These are phyloP conservation scores for Pogonomyrmex barbatus DNA, from an alignment of 1,140 invertebrate species.

Conservation along the genomic window DNA sequence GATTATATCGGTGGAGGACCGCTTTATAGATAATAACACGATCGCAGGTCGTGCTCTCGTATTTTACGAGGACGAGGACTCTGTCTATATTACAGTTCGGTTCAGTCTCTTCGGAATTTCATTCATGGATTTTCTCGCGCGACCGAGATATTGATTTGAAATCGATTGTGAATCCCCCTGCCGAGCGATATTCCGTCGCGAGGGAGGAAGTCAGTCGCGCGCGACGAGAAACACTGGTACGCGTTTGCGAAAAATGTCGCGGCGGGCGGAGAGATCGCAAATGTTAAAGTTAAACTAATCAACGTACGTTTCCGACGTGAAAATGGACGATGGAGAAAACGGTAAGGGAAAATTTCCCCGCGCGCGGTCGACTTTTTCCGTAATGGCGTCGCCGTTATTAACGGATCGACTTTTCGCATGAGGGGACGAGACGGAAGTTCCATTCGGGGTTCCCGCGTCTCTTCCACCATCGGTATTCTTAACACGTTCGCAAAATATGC, in stretches of 20 bases:
- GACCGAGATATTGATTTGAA: slow-evolving; percentile 31
- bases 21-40: slow-evolving; percentile 63
- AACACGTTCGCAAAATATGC: slow-evolving; percentile 59
- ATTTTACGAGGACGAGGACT: slow-evolving; percentile 45
- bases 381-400: slow-evolving; percentile 45
- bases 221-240: slow-evolving; percentile 10
- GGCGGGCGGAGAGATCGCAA: not conserved
- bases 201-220: not conserved
- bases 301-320: slow-evolving; percentile 40
- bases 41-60: slow-evolving; percentile 34
- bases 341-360: slow-evolving; percentile 16
- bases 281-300: slow-evolving; percentile 49
- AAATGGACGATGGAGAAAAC: not conserved
- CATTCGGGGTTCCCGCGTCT: not conserved
- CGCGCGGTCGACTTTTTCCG: not conserved
- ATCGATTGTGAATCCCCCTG: not conserved
- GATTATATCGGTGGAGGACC: slow-evolving; percentile 6
- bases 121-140: slow-evolving; percentile 8
- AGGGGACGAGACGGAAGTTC: slow-evolving; percentile 8
- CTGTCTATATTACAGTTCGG: slow-evolving; percentile 53
- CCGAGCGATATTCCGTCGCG: not conserved
- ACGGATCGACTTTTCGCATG: slow-evolving; percentile 42
- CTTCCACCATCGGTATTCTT: slow-evolving; percentile 33
- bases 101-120: slow-evolving; percentile 27
- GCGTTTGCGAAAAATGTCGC: not conserved